Conservation (phyloP, 2,113 vertebrate species). For the Ptilorrhoa leucosticta region DNA sequence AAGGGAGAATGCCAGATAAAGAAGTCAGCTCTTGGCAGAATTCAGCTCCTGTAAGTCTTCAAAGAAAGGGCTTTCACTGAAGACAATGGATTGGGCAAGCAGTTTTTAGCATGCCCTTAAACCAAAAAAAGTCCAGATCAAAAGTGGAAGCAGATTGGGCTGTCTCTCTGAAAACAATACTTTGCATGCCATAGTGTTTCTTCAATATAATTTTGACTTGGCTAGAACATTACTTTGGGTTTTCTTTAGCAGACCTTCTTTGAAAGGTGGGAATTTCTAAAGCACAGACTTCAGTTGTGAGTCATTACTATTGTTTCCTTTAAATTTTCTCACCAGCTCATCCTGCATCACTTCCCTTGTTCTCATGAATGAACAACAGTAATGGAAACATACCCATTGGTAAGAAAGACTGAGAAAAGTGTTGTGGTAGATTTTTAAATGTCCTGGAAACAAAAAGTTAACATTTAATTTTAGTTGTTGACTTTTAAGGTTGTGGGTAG, state of each 20-base stretch:
- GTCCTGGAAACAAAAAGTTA: not conserved
- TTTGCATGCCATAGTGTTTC: conserved; percentile 43
- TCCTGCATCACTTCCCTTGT: conserved; percentile 71
- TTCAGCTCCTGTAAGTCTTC: not conserved
- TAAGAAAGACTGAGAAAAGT: conserved; percentile 2
- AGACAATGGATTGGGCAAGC: conserved; percentile 58
- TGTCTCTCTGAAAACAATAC: conserved; percentile 49
- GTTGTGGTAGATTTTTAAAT: not conserved
- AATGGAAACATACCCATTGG: conserved; percentile 33
- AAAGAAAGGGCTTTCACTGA: conserved; percentile 42
- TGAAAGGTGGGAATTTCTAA: conserved; percentile 69
- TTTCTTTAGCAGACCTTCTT: conserved; percentile 53
- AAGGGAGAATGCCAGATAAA: not conserved
- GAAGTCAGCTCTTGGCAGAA: not conserved
- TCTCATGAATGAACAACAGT: conserved; percentile 65
- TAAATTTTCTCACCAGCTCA: conserved; percentile 70
- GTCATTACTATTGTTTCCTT: conserved; percentile 76
- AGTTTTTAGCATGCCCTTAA: conserved; percentile 56
- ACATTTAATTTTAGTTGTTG: not conserved
- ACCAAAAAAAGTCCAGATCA: conserved; percentile 51
- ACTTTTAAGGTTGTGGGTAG: not conserved
- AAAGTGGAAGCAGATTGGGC: conserved; percentile 8
- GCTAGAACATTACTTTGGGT: conserved; percentile 4
- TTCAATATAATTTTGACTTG: conserved; percentile 19
- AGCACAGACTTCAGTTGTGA: conserved; percentile 52